Evolutionary conservation across 2,888 invertebrate species (phyloP), one percentile per base, ranked within the genome.

Genomic region (Masnerella sp.): DNA sequence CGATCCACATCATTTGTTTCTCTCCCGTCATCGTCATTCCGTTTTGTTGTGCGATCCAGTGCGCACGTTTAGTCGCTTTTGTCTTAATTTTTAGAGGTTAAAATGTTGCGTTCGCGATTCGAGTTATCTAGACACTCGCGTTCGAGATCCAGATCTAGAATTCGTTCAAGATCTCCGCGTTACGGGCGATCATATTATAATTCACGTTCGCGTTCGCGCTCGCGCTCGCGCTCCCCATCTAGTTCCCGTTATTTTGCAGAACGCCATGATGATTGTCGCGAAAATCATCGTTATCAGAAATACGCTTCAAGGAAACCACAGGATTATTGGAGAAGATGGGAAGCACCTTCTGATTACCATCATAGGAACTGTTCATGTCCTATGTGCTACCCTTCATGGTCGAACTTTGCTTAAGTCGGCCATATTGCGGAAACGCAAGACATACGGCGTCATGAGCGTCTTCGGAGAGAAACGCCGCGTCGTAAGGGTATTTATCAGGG

Each of bases 1-100:
- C 7, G 11, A 5, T 14, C 17, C 38, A 25, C 7, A 7, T 25
- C 25, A n/a, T 25, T 7, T 25, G 25, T 5, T 25, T 5, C 7
- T 25, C 87, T 20, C 25, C 5, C 7, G 4, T 25, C 5, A 25
- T 25, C 25, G 25, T 25, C 25, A 25, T 25, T 25, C 25, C 25
- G 25, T 25, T 25, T 25, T 25, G 25, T 25, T 25, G 25, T 25
- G 25, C 25, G 25, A 25, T 25, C 25, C 25, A 25, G 25, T 25
- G 7, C 25, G 25, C 25, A 25, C 25, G 25, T 25, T 7, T 25
- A 4, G 25, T 25, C 25, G 25, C 25, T 5, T 5, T 7, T 25
- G 7, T 5, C 7, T 5, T 5, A 25, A 7, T 25, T 5, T 25
- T 25, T 25, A 25, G 7, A 25, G 25, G 25, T 25, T 5, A 25